Percentiles rank a stretch among this genome's conserved stretches.
Conservation (phyloP, 2,113 vertebrate species). For the Melanerpes aurifrons region DNA sequence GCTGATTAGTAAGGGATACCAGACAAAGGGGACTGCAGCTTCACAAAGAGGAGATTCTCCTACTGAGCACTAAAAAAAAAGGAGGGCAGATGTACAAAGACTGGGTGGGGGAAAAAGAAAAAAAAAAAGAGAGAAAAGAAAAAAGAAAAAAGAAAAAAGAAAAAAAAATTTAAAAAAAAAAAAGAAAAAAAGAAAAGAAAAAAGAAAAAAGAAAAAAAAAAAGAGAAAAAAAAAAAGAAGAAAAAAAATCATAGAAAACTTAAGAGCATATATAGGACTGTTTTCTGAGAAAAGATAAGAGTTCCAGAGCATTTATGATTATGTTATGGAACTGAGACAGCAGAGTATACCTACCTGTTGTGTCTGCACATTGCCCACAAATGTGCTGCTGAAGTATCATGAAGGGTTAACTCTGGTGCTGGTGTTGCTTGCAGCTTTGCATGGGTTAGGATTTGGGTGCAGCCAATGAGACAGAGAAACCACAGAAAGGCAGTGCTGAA, state of each 20-base stretch:
- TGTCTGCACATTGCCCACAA: not conserved
- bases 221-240: no score
- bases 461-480: not conserved
- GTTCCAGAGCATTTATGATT: not conserved
- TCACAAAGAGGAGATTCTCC: not conserved
- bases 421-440: not conserved
- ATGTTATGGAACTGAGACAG: not conserved
- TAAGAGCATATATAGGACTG: not conserved
- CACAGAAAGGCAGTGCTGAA: not conserved
- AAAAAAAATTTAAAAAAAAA: no score
- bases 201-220: no score
- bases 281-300: not conserved
- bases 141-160: no score
- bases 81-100: not conserved
- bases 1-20: not conserved
- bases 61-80: not conserved
- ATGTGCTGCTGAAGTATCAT: not conserved
- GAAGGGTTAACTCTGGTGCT: not conserved
- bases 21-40: not conserved
- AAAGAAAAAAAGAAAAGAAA: no score
- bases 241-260: no score
- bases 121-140: accelerated
- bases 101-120: accelerated
- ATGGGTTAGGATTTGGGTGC: not conserved
- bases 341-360: not conserved